Evolutionary conservation across 2,888 invertebrate species (phyloP), one percentile per base, ranked within the genome.

Genomic region (Drosophila eohydei): DNA sequence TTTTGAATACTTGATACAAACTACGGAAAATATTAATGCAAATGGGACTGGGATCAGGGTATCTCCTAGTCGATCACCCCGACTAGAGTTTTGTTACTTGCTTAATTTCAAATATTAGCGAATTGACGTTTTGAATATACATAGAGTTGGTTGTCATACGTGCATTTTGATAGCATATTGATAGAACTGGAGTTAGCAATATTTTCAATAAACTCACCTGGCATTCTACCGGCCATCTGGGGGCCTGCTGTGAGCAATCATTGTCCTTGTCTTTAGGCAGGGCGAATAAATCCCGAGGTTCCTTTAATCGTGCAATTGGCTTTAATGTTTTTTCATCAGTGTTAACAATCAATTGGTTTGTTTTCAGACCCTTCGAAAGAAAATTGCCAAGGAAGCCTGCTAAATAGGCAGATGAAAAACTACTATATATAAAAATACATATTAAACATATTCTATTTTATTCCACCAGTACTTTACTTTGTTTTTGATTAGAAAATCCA

Each of bases 151-250:
- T 6, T 30, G 7, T 30, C 30, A 30, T 30, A 30, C 4, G 5
- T 32, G 1, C 6, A 32, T 32, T 32, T 4, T 4, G 7, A 34
- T 11, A 3, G 11, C 11, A 34, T 11, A 34, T 34, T 11, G 34
- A 11, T 34, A 11, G 3, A 34, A 34, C 34, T 34, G 11, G 11
- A 34, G 34, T 11, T n/a, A n/a, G 21, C 21, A 21, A 21, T 7
- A 40, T 40, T 38, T 14, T 6, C 4, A 0, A 38, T 14, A 0
- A 38, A 83, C 83, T 93, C 92, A 97, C 97, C 94, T 97, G 97
- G 93, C 97, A 97, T 94, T 97, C 97, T 50, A 96, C 95, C 26
- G 97, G 97, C 97, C 97, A 97, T 92, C 97, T 94, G 66, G 97
- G 95, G 85, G 96, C 95, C 94, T 97, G 97, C 87, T 95, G 95